Conservation (phyloP, 53 echinoderm and acorn worm species). For the Astropecten irregularis region DNA sequence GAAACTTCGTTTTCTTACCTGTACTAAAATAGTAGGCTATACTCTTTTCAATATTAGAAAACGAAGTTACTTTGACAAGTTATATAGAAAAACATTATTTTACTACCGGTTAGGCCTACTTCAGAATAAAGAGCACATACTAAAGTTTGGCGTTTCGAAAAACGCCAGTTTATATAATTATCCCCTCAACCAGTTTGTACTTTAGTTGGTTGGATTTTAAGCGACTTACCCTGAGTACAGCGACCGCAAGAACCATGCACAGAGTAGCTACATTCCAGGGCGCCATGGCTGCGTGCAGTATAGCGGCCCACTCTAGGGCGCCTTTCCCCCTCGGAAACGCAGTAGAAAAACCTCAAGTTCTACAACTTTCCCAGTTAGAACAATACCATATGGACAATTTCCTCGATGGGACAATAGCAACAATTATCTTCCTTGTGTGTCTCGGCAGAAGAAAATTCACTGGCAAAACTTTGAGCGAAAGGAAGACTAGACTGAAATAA, state of each 20-base stretch:
- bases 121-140: too few relatives aligned
- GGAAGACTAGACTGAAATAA: not conserved
- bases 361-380: not conserved
- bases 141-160: not conserved
- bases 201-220: not conserved
- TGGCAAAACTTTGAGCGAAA: not conserved
- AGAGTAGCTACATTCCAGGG: not conserved
- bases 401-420: not conserved
- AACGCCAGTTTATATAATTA: not conserved
- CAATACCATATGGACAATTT: not conserved
- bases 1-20: too few relatives aligned
- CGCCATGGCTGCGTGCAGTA: not conserved
- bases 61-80: not conserved
- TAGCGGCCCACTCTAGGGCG: not conserved
- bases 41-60: too few relatives aligned
- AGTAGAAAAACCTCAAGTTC: too few relatives aligned
- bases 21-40: too few relatives aligned
- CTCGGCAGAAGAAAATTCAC: not conserved
- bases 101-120: not conserved
- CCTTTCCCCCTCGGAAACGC: not conserved
- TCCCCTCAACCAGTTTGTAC: not conserved
- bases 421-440: not conserved
- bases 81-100: not conserved
- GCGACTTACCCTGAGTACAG: conserved; percentile 18
- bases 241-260: conserved; percentile 14